Evolutionary conservation across 1,140 invertebrate species (phyloP).

Genomic region (Idris sp.): DNA sequence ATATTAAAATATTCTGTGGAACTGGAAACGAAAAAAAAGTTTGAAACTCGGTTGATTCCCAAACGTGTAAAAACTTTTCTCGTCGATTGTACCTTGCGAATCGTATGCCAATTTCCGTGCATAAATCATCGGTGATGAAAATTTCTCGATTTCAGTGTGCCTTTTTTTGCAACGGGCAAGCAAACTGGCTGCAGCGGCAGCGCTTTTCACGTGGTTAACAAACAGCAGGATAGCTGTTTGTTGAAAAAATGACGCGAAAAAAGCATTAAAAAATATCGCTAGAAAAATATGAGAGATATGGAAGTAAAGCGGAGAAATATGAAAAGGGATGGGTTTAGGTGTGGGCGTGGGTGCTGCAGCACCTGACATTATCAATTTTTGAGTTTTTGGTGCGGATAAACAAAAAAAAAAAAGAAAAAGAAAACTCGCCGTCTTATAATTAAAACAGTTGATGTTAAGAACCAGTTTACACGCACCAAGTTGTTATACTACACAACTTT

Average conservation of each 20-base stretch:
- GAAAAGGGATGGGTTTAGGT: conserved; percentile 26
- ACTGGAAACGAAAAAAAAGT: no score
- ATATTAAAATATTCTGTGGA: conserved; percentile 37
- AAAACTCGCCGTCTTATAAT: no score
- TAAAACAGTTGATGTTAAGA: conserved; percentile 26
- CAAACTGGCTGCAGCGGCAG: conserved; percentile 38
- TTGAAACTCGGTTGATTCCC: conserved; percentile 45
- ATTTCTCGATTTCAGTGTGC: conserved; percentile 56
- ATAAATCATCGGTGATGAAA: conserved; percentile 61
- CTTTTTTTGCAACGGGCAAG: conserved; percentile 39
- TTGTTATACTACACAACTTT: no score
- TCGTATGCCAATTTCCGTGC: conserved; percentile 52
- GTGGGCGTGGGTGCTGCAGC: conserved; percentile 21
- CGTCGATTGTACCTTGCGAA: conserved; percentile 49
- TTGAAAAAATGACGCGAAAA: conserved; percentile 36
- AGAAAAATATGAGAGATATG: conserved; percentile 48
- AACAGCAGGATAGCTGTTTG: conserved; percentile 28
- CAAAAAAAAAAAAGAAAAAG: no score
- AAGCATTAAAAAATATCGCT: conserved; percentile 44
- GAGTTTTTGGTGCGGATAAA: conserved; percentile 39
- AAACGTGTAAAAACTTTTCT: conserved; percentile 42
- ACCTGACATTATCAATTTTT: conserved; percentile 54
- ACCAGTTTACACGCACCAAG: neutral
- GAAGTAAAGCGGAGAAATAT: conserved; percentile 35
- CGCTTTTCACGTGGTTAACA: conserved; percentile 62